Conservation (phyloP, 2,113 vertebrate genomes). For the Trachemys scripta region DNA sequence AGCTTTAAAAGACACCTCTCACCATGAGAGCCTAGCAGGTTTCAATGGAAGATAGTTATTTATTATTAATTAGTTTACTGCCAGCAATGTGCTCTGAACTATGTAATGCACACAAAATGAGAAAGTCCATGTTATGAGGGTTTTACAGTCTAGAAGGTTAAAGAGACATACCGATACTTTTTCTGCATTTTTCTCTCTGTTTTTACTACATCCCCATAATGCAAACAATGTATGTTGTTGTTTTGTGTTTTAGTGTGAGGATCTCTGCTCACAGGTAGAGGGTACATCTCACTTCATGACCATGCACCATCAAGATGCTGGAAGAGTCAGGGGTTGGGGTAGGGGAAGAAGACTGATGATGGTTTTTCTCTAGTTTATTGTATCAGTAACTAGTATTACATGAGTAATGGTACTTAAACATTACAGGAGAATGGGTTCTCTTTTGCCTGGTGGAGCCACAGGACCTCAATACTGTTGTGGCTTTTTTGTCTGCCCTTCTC, state of each 20-base stretch:
- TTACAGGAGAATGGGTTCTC: too few relatives aligned
- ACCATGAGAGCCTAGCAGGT: neutral
- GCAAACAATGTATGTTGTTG: neutral
- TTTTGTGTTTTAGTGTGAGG: neutral
- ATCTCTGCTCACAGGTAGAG: constrained; percentile 31
- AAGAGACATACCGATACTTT: constrained; percentile 8
- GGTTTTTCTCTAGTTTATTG: neutral
- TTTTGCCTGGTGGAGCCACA: too few relatives aligned
- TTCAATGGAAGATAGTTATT: neutral
- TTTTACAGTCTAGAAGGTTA: neutral
- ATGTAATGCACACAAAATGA: neutral
- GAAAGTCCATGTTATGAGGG: neutral
- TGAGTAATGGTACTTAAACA: too few relatives aligned
- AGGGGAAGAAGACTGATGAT: neutral
- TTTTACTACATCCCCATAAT: neutral
- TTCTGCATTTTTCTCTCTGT: neutral
- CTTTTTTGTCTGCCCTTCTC: neutral
- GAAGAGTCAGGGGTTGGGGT: neutral
- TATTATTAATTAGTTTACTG: neutral
- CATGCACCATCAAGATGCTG: neutral
- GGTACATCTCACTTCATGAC: constrained; percentile 28
- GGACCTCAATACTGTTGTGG: neutral
- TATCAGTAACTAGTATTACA: too few relatives aligned
- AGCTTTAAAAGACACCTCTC: neutral
- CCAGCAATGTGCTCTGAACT: constrained; percentile 5